Conservation (phyloP, 1,140 invertebrate species). For the Pseudomyrmex pallidus region DNA sequence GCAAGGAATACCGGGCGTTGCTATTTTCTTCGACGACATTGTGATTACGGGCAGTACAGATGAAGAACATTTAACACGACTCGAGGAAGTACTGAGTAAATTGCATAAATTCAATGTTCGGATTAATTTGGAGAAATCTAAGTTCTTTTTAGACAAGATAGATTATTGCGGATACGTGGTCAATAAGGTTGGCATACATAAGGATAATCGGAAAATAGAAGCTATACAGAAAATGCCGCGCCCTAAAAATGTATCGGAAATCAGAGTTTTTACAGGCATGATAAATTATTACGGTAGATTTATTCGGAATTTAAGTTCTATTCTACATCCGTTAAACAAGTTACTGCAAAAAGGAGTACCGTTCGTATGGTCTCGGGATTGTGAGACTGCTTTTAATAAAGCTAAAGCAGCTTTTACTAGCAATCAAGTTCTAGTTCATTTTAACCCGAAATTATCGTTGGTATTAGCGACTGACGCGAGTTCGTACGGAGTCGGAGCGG, state of each 20-base stretch:
- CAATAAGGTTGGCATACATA: background rate
- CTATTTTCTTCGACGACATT: slow-evolving; percentile 27
- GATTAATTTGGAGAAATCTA: no score
- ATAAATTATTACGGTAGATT: no score
- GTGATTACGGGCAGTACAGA: background rate
- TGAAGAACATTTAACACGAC: no score
- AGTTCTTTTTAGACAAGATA: background rate
- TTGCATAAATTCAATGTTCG: no score
- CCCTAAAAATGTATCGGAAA: background rate
- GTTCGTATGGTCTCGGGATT: background rate
- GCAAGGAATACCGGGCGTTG: background rate
- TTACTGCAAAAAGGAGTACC: background rate
- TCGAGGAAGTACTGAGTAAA: no score
- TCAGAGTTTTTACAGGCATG: background rate
- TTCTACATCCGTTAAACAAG: no score
- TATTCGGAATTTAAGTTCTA: no score
- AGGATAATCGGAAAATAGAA: background rate
- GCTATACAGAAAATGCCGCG: slow-evolving; percentile 3
- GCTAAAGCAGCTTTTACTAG: background rate
- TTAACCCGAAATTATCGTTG: background rate
- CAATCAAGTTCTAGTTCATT: background rate
- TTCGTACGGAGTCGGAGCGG: background rate
- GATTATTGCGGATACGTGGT: background rate
- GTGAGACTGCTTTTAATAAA: background rate
- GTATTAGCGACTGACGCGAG: background rate